phyloP scores from a whole-genome alignment of 2,113 vertebrate genomes.

The Chaetops frenatus region DNA sequence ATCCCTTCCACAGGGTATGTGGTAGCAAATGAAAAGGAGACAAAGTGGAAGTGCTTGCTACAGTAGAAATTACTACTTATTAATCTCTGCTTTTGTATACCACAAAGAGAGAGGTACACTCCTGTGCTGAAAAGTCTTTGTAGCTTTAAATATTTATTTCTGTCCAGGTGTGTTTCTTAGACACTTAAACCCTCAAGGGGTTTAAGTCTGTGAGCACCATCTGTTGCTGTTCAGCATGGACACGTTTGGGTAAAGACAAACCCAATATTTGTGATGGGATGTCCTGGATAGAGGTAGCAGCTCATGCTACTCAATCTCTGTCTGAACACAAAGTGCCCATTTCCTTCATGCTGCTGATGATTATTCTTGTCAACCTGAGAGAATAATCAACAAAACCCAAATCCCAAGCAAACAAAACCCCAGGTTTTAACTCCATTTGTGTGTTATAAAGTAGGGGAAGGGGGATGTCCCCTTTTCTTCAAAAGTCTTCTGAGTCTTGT shows the following conservation, averaged over 20 bases:
- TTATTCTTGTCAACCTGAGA: not conserved
- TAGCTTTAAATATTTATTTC: slow-evolving; percentile 31
- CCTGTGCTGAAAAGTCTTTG: not conserved
- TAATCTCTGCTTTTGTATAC: slow-evolving; percentile 21
- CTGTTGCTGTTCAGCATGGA: not conserved
- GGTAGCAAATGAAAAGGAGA: not conserved
- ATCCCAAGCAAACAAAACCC: not conserved
- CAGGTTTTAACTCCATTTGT: not conserved
- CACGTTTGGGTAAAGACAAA: not conserved
- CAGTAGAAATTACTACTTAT: slow-evolving; percentile 25
- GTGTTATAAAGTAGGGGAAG: not conserved
- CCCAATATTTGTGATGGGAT: not conserved
- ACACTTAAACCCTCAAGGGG: slow-evolving; percentile 26
- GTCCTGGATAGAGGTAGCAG: not conserved
- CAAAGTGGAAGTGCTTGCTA: not conserved
- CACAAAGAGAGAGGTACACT: not conserved
- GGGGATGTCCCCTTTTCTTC: not conserved
- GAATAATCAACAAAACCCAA: not conserved
- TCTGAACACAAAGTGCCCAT: not conserved
- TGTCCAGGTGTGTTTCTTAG: slow-evolving; percentile 41
- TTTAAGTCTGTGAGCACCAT: slow-evolving; percentile 16
- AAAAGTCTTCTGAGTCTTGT: not conserved
- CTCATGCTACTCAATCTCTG: not conserved
- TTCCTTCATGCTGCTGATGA: not conserved
- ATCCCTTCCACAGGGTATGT: not conserved